Evolutionary conservation across 2,113 vertebrate genomes (phyloP), one percentile per base, ranked within the genome.

Genomic region (Thalassoma bifasciatum): DNA sequence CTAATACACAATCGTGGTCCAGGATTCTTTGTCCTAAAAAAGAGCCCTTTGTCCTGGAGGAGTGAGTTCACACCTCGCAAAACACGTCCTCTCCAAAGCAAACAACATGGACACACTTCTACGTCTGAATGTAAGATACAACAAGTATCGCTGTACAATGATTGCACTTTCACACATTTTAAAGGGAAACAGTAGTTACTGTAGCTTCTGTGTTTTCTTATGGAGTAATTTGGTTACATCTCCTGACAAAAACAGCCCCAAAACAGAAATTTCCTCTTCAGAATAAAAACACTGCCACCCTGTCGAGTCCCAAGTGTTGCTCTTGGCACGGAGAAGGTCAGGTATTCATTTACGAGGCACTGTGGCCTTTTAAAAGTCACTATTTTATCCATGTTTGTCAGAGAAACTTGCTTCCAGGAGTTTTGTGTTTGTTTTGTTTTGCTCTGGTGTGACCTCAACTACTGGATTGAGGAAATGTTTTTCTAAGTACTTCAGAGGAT

Each of bases 281-380:
- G 34, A 14, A 37, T 71, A 21, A 82, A 77, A 37, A 75, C 63
- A n/a, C 44, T 19, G 44, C 44, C 44, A 46, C 64, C 66, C 76
- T 38, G 81, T 58, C n/a, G 13, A 51, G 59, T 71, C 66, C 77
- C 77, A 57, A 60, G 49, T 81, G 87, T 79, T 71, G 74, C 38
- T 70, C 73, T 87, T 91, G 87, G 84, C 88, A 91, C 86, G 26
- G 66, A 38, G 75, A 74, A 90, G 82, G 80, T 90, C 82, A n/a
- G 81, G 54, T 88, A 71, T 74, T 91, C 73, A 88, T 87, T 89
- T 19, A 90, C 74, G 14, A 83, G 56, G n/a, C 52, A 16, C 60
- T 2, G 4, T 46, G 54, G 30, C 57, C 56, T 67, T 52, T 73
- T 19, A 14, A 23, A 56, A 69, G 14, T 38, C 19, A 64, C 40